Conservation (phyloP, 1,140 invertebrate species). For the Rhysida immarginata region DNA sequence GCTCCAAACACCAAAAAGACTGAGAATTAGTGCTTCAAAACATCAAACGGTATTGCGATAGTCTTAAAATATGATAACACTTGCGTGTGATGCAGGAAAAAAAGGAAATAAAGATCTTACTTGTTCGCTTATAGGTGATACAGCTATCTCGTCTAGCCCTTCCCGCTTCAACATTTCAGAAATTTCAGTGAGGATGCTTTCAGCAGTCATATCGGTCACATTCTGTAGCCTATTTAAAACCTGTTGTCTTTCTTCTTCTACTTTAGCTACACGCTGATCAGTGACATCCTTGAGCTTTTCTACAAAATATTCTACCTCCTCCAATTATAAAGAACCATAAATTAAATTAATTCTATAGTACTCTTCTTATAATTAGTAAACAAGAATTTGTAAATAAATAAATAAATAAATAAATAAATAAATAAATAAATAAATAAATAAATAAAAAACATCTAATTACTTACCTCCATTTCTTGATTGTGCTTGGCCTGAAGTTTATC, state of each 20-base stretch:
- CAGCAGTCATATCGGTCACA: not conserved
- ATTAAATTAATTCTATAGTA: not conserved
- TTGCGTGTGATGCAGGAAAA: too few species aligned
- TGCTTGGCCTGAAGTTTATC: slow-evolving; percentile 29
- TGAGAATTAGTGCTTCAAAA: too few species aligned
- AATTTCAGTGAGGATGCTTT: not conserved
- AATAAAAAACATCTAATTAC: not conserved
- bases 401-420: not conserved
- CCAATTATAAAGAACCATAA: not conserved
- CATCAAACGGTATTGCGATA: too few species aligned
- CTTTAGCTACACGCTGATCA: not conserved
- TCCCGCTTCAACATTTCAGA: slow-evolving; percentile 3
- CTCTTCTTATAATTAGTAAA: not conserved
- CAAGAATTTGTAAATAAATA: not conserved
- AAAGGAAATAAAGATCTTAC: too few species aligned
- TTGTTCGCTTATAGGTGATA: not conserved
- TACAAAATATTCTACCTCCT: slow-evolving; percentile 8
- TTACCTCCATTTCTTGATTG: slow-evolving; percentile 27
- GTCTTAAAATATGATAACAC: too few species aligned
- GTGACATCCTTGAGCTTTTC: not conserved
- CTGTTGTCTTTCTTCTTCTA: not conserved
- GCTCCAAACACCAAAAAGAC: too few species aligned
- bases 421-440: not conserved
- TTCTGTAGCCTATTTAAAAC: not conserved
- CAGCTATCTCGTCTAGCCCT: not conserved